Base-by-base conservation (phyloP, 2,113 vertebrate species). In the Natator depressus region DNA sequence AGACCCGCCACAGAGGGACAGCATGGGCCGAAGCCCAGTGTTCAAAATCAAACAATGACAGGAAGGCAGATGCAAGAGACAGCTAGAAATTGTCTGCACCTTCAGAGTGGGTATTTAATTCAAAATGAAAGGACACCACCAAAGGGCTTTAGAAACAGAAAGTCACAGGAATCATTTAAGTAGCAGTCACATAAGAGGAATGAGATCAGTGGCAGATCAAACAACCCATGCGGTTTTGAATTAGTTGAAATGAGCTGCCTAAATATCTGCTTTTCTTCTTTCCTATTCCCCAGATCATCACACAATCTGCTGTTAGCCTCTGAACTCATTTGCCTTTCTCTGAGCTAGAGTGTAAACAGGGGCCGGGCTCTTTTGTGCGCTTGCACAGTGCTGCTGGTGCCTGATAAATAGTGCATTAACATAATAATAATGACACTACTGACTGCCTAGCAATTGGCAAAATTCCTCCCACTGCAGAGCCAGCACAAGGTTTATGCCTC, bases 31-130 rank as follows among this genome's bases (percentile, higher is more conserved):
- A 46, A 87, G 25, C 7, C 24, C 1, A 2, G 54, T 62, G 72
- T 89, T 95, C 35, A 4, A 54, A 49, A 59, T 20, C 46, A 59
- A 38, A 0, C 0, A 0, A 1, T 0, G 76, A 10, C 1, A 35
- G 85, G 80, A 75, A 90, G 65, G 62, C 27, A 35, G 51, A 79
- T 54, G 50, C 69, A 82, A 82, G 87, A 89, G 78, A 2, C 1
- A 91, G 84, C n/a, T 91, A 89, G 84, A 89, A 65, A 47, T 10
- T 72, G 62, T 27, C 84, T 0, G 0, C 85, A 69, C 91, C 80
- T 96, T 95, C 57, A 1, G 89, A 92, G 95, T 90, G 91, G 95
- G 96, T 95, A 96, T 90, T 57, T 88, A 80, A 84, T 12, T 1
- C 1, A 93, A 91, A 93, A 31, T 53, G 22, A 4, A 81, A 80